Base-by-base conservation (phyloP, 2,888 invertebrate genomes). In the Junonia oenone region DNA sequence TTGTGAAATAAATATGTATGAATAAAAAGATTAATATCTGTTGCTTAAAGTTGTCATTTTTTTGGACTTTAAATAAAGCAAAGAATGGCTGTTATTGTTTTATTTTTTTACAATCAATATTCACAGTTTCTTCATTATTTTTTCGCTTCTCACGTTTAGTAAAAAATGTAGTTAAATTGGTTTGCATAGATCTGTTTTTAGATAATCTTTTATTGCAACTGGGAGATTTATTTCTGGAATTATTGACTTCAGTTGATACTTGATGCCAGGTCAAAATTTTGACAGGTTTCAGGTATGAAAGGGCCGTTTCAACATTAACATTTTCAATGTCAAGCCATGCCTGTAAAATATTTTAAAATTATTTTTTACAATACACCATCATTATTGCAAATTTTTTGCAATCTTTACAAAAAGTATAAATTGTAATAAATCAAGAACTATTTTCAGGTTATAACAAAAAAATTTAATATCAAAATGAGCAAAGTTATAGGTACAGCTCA, bases 201-300 rank as follows among this genome's bases (percentile, higher is more conserved):
- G 67, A 49, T 33, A 88, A 63, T 31, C 86, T 91, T 64, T 91
- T 92, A 67, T 92, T 92, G 63, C 93, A 93, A 55, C 91, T 81
- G 0, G 76, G 69, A 26, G 86, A 87, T 78, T 96, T 95, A 72
- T 95, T 92, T 55, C 92, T 89, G 0, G 94, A 93, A 73, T 94
- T 95, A 70, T 95, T 95, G 0, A 96, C 96, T 43, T 86, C 68
- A 40, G 91, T 92, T 0, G 94, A 93, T 0, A 96, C 96, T 53
- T 92, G 92, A 76, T 96, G 93, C 93, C 93, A 94, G 19, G 82
- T 74, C 27, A 96, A 67, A 17, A 83, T 63, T 8, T 83, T 83
- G 0, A 90, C 81, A 27, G 92, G 93, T 72, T 83, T 91, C 66
- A 94, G 75, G 55, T 91, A 89, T 8, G 79, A 67, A n/a, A 93